Base-by-base conservation (phyloP, 2,113 vertebrate species). In the Poeciliopsis retropinna region DNA sequence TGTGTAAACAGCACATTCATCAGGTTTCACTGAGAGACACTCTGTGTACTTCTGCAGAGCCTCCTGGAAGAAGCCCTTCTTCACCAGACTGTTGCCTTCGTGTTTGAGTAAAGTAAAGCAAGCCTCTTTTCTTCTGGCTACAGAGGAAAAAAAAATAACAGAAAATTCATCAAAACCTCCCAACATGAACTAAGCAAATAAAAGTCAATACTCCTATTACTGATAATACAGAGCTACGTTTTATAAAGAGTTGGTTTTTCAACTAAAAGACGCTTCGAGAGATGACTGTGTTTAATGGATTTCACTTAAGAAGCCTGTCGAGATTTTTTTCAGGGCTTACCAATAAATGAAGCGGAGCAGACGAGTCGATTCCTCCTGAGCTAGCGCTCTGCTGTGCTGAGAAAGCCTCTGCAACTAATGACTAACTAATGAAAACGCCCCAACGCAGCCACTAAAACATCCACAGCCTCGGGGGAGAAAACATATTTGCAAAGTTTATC, bases 41-140 rank as follows among this genome's bases (percentile, higher is more conserved):
- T 97, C 95, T 0, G 67, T 95, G 92, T 99, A 99, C 88, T 96
- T 98, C 64, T 91, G 91, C 86, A 95, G 41, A 66, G 97, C 98
- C 72, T 94, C 95, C 85, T 92, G 88, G 68, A 96, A 98, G 69
- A 92, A 89, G 29, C 94, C 92, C 7, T 87, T 91, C 93, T 96
- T 97, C 31, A 97, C 96, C 87, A 93, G 92, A 7, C 95, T 94
- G 76, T 98, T 99, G 66, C 97, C 97, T 92, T 97, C 94, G 22
- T 93, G 94, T 82, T 98, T 99, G 71, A 97, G 79, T 61, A 68
- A 73, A 75, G 88, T 92, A 88, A 97, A 97, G 39, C 73, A 86
- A 57, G 95, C 91, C 15, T 95, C 93, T 47, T 85, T 84, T 85
- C 89, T 93, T 88, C 87, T 89, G 47, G 64, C 95, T 95, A 83